phyloP scores from a whole-genome alignment of 2,113 vertebrate genomes.

The Dipodomys merriami region DNA sequence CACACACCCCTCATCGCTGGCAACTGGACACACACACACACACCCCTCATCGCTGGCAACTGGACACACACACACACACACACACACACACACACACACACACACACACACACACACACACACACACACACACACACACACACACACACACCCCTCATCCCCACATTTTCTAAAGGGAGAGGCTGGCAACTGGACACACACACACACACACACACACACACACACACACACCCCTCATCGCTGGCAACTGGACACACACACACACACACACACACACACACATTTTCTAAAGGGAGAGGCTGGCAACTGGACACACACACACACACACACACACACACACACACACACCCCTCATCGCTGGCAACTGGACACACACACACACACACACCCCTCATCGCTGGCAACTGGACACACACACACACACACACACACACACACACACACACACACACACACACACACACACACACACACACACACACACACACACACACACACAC shows the following conservation, averaged over 20 bases:
- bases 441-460: no score
- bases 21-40: not conserved
- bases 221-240: no score
- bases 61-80: not conserved
- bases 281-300: not conserved
- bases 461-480: not conserved
- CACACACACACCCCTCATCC: not conserved
- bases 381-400: not conserved
- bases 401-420: not conserved
- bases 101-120: no score
- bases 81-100: not conserved
- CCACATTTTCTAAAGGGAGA: not conserved
- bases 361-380: not conserved
- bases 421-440: not conserved
- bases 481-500: not conserved
- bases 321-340: not conserved
- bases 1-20: no score
- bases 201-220: not conserved
- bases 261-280: not conserved
- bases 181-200: not conserved
- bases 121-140: not conserved
- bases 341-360: no score
- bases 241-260: not conserved
- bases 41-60: not conserved
- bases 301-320: not conserved